Base-by-base conservation (phyloP, 2,797 vertebrate species). In the Thunnus albacares region DNA sequence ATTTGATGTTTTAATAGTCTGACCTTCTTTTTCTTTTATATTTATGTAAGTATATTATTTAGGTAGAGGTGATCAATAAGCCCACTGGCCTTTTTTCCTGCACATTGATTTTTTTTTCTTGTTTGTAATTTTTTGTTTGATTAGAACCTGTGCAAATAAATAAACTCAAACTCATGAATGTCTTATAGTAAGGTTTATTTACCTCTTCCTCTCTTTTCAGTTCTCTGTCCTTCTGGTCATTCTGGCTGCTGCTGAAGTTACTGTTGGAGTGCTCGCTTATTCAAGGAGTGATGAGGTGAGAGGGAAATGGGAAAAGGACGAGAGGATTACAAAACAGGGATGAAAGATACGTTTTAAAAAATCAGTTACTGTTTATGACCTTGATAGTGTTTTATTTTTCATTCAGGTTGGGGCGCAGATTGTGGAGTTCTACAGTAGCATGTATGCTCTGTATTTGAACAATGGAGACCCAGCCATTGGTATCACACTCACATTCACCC, bases 401-500 rank as follows among this genome's bases (percentile, higher is more conserved):
- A 13, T 26, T 13, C 18, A 95, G 95, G 89, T 95, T 43, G 90
- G 83, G 8, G 0, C 0, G 0, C 26, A 1, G 0, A 1, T 92
- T 0, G 61, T 1, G 0, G 82, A 92, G 41, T 93, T 96, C 81
- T 96, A 96, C 52, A 0, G 0, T 0, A 89, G 65, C 57, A 5
- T 95, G 45, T 96, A 95, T 1, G 0, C 0, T 4, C 59, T 94
- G 77, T 95, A 90, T 45, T 0, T 63, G 2, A 0, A 0, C 0
- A 78, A 0, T 1, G 5, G 0, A n/a, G 92, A 94, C 69, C 64
- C 82, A 0, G 83, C 80, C 62, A 61, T 94, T 1, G 89, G 26
- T 0, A 2, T 72, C 64, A 92, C 84, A 0, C 93, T 96, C 56
- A 30, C 61, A 0, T 81, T 94, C 64, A 68, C 95, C 82, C 94